phyloP scores from a whole-genome alignment of 1,140 invertebrate species.

The Vanessa atalanta region DNA sequence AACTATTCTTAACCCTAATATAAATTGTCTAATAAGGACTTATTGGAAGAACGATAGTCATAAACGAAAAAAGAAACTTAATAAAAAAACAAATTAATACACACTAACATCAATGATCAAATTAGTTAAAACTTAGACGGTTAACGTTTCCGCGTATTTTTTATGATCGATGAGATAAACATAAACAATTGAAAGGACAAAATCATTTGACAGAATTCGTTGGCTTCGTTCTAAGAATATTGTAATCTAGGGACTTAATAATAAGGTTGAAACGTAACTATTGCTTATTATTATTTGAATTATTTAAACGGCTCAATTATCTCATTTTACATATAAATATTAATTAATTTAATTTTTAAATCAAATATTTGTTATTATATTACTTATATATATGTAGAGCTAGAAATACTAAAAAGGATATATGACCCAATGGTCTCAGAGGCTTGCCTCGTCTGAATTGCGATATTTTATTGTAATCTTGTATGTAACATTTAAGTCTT shows the following conservation, averaged over 20 bases:
- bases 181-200: too few species aligned
- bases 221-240: neutral
- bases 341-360: neutral
- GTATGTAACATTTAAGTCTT: constrained; percentile 42
- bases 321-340: neutral
- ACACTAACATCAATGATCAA: neutral
- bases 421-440: neutral
- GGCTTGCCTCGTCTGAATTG: constrained; percentile 5
- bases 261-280: neutral
- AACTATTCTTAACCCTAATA: constrained; percentile 36
- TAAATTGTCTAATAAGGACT: constrained; percentile 16
- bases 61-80: neutral
- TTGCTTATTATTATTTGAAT: neutral
- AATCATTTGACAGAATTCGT: neutral
- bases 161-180: too few species aligned
- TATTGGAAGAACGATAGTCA: neutral
- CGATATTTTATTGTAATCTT: constrained; percentile 8
- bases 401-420: neutral
- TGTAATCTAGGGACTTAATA: neutral
- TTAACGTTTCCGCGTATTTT: neutral
- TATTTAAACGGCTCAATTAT: neutral
- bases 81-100: neutral
- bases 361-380: neutral
- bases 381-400: neutral
- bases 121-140: too few species aligned